Base-by-base conservation (phyloP, 2,888 invertebrate species). In the Acronicta psi region DNA sequence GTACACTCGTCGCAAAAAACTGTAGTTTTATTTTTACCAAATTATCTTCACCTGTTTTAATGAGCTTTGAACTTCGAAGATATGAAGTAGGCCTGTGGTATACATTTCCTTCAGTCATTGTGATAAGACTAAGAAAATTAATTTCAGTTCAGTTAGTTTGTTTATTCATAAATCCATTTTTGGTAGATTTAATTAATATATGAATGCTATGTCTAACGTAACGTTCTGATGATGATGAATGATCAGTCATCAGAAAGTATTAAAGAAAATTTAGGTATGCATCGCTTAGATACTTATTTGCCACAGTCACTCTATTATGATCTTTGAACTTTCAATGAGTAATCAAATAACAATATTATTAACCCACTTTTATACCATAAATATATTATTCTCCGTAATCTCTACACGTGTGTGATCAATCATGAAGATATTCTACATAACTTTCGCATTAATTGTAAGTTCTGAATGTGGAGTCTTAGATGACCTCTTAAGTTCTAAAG, bases 401-500 rank as follows among this genome's bases (percentile, higher is more conserved):
- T 34, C 47, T n/a, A 51, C 46, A 61, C 65, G 68, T 61, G 31
- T 46, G 18, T 3, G 18, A 2, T 6, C 36, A 47, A 38, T 8
- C 20, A 67, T 67, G 67, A 69, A 67, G 50, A 16, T 31, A 23
- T 31, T 47, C 1, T 29, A 29, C 10, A 34, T 65, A 14, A 67
- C 64, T 44, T 42, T 54, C 13, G 10, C 51, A 14, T 63, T 54
- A 31, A 47, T 67, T 51, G 53, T 43, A 6, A 67, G 53, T 29
- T 10, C 58, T 2, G 46, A 67, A 13, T 71, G 73, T 44, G 72
- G 72, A n/a, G 46, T 71, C 13, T 8, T 70, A 43, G 54, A 70
- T 20, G 67, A 63, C n/a, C 2, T 70, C 7, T 36, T 56, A 10
- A 31, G 0, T 25, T 25, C 49, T 0, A 50, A 61, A 41, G 52